These are phyloP conservation scores for Patella depressa DNA, from an alignment of 2,888 invertebrate genomes.

Conservation along the genomic window DNA sequence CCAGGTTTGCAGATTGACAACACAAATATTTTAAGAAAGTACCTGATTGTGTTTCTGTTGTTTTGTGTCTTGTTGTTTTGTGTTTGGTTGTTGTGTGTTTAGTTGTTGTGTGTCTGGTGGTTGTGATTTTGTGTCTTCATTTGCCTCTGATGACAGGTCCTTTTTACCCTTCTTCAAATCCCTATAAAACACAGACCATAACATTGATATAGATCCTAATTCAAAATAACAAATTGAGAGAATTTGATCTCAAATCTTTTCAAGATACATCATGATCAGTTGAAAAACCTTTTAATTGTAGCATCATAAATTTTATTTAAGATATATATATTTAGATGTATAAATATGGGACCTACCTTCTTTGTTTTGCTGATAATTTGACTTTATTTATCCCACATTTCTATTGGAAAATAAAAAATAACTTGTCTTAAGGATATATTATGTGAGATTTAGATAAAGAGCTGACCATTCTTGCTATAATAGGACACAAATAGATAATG, in stretches of 20 bases:
- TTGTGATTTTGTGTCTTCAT: conserved; percentile 60
- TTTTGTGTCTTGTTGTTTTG: conserved; percentile 12
- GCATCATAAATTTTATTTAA: no score
- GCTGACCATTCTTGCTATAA: no score
- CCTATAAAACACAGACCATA: conserved; percentile 27
- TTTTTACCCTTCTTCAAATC: conserved; percentile 62
- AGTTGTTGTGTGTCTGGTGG: conserved; percentile 9
- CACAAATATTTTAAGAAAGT: background rate
- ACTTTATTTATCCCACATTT: conserved; percentile 5
- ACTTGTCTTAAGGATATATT: no score
- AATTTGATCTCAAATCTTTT: no score
- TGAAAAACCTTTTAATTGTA: no score
- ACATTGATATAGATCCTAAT: no score
- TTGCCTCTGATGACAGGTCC: conserved; percentile 23
- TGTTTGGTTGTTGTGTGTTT: background rate
- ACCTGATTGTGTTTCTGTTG: conserved; percentile 20
- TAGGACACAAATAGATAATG: no score
- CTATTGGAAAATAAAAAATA: background rate
- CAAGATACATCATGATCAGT: no score
- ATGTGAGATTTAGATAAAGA: no score
- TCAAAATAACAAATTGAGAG: no score
- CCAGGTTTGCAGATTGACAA: background rate
- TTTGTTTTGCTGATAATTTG: conserved; percentile 66
- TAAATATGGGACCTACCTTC: conserved; percentile 44
- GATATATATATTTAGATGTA: no score